Base-by-base conservation (phyloP, 2,113 vertebrate genomes). In the Syngnathus scovelli region DNA sequence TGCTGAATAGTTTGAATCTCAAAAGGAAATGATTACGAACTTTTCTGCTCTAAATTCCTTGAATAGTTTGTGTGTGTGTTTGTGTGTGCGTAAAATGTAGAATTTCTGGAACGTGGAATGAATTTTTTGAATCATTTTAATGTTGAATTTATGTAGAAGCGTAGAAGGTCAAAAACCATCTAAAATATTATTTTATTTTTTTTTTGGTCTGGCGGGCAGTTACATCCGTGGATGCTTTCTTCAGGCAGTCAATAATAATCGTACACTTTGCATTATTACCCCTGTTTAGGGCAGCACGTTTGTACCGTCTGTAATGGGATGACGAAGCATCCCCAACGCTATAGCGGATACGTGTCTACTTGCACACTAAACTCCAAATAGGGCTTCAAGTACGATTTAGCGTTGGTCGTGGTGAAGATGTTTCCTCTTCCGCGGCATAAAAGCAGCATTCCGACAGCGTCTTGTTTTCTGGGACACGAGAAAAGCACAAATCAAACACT, bases 401-500 rank as follows among this genome's bases (percentile, higher is more conserved):
- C 23, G 39, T 61, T 13, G 60, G 41, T 19, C 19, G 39, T 8
- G 11, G 12, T 13, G 61, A 44, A 23, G 61, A 43, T 44, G 39
- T 23, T 15, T 43, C 38, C 0, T 62, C 6, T 70, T 62, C 63
- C 69, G 55, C 71, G 69, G 67, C 63, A 72, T 79, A 60, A 82
- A 81, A 85, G 78, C 69, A 81, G 65, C 74, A 78, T 78, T 68
- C 61, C 39, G 39, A 64, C 66, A 64, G 72, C 51, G 23, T 63
- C 60, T 74, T 70, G 66, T 64, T 78, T 78, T 79, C 69, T 76
- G 78, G 66, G 79, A 81, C 70, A 74, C 6, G 56, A 68, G 67
- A 49, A 68, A 64, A 78, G 63, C 67, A 49, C 56, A 71, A 74
- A 77, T 73, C 61, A 41, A 70, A 68, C 41, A 44, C 65, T 55